Percentiles rank a stretch among this genome's conserved stretches.
Evolutionary conservation across 1,140 invertebrate genomes (phyloP).

Genomic region (Drosophila carrolli): DNA sequence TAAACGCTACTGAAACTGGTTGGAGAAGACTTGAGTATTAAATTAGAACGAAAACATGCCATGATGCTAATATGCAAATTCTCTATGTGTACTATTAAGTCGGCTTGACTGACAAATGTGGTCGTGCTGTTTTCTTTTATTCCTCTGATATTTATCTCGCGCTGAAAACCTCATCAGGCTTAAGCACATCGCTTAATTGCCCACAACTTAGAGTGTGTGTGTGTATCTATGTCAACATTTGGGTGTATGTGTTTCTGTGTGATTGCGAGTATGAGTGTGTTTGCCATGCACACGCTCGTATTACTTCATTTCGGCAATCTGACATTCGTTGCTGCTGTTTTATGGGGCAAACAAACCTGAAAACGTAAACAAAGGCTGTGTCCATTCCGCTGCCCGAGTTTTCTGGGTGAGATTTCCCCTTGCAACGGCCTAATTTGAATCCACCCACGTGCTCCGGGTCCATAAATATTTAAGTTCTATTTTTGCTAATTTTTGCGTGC

Average conservation of each 20-base stretch:
- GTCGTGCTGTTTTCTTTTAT: slow-evolving; percentile 26
- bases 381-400: slow-evolving; percentile 9
- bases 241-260: background rate
- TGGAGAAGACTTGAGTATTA: background rate
- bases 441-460: slow-evolving; percentile 1
- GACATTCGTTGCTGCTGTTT: slow-evolving; percentile 35
- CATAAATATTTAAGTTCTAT: slow-evolving; percentile 55
- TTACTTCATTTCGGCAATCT: slow-evolving; percentile 63
- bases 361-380: slow-evolving; percentile 36
- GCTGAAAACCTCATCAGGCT: slow-evolving; percentile 77
- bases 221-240: background rate
- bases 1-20: background rate
- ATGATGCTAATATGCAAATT: background rate
- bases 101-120: slow-evolving; percentile 22
- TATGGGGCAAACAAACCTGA: slow-evolving; percentile 41
- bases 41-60: background rate
- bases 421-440: background rate
- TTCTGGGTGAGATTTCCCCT: slow-evolving; percentile 4
- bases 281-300: slow-evolving; percentile 25
- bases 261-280: slow-evolving; percentile 9
- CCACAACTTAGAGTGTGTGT: slow-evolving; percentile 32
- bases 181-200: slow-evolving; percentile 75
- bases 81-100: background rate
- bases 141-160: slow-evolving; percentile 73
- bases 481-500: slow-evolving; percentile 53